Conservation (phyloP, 2,113 vertebrate genomes). For the Grammomys surdaster region DNA sequence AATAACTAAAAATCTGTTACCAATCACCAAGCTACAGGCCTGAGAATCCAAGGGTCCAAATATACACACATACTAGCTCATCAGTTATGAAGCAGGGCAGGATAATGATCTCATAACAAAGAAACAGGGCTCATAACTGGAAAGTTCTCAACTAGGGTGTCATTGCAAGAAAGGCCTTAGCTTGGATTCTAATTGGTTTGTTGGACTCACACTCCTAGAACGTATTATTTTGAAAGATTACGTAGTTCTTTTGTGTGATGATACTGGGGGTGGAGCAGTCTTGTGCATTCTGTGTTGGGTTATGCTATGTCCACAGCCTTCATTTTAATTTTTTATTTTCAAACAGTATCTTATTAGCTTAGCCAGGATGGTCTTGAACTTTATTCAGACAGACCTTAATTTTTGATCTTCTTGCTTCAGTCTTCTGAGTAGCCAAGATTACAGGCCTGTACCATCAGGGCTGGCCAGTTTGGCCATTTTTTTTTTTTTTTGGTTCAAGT, state of each 20-base stretch:
- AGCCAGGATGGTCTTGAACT: neutral
- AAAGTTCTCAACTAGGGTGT: neutral
- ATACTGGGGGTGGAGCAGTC: neutral
- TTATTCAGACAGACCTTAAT: neutral
- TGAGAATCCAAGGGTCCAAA: neutral
- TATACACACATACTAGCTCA: neutral
- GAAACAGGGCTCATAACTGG: neutral
- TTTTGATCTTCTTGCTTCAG: neutral
- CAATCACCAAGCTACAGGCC: neutral
- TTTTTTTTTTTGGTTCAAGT: neutral
- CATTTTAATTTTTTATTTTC: neutral
- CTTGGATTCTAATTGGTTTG: neutral
- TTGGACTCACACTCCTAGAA: conserved; percentile 13
- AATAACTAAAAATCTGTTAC: neutral
- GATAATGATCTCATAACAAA: neutral
- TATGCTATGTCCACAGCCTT: neutral
- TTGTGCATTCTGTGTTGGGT: neutral
- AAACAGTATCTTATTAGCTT: neutral
- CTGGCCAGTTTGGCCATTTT: neutral
- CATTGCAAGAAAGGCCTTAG: neutral
- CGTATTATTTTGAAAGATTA: conserved; percentile 50
- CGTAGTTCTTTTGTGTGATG: neutral
- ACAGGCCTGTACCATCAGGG: neutral
- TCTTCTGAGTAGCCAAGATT: neutral
- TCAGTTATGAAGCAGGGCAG: neutral